Percentiles rank a stretch among this genome's conserved stretches.
Evolutionary conservation across 2,888 invertebrate genomes (phyloP).

Genomic region (Hoplodrina blanda): DNA sequence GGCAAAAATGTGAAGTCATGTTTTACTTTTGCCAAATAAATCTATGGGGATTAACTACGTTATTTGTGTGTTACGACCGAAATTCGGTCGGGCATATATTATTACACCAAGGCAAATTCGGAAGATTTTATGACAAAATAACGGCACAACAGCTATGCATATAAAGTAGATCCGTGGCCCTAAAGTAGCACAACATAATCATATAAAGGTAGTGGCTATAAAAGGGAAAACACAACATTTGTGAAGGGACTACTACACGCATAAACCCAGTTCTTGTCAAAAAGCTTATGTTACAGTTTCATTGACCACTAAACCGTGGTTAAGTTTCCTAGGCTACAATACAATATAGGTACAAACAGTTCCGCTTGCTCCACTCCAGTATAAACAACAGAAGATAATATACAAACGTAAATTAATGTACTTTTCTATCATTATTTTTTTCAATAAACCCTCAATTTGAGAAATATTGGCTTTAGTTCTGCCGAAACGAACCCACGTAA

Average conservation of each 20-base stretch:
- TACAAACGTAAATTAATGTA: neutral
- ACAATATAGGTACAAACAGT: neutral
- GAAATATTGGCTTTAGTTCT: too few relatives aligned
- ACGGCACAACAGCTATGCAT: slow-evolving; percentile 2
- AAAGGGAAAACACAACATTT: slow-evolving; percentile 20
- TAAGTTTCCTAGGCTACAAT: neutral
- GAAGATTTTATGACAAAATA: neutral
- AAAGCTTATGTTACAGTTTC: slow-evolving; percentile 29
- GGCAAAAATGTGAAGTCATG: too few relatives aligned
- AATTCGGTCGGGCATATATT: neutral
- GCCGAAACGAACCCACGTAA: too few relatives aligned
- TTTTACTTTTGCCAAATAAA: too few relatives aligned
- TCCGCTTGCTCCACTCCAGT: neutral
- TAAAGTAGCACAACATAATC: neutral
- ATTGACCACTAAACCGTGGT: slow-evolving; percentile 32
- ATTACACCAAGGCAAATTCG: neutral
- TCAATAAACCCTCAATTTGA: neutral
- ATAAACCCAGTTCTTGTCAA: slow-evolving; percentile 27
- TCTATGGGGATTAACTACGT: too few relatives aligned
- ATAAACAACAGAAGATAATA: neutral
- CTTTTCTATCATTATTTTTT: neutral
- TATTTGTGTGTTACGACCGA: too few relatives aligned
- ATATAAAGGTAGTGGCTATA: slow-evolving; percentile 14
- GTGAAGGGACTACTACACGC: slow-evolving; percentile 2
- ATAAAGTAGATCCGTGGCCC: neutral